Percentiles rank a stretch among this genome's conserved stretches.
Evolutionary conservation across 37 sponge, comb jelly and placozoan species (phyloP).

Genomic region (Diacarnus erythraeanus): DNA sequence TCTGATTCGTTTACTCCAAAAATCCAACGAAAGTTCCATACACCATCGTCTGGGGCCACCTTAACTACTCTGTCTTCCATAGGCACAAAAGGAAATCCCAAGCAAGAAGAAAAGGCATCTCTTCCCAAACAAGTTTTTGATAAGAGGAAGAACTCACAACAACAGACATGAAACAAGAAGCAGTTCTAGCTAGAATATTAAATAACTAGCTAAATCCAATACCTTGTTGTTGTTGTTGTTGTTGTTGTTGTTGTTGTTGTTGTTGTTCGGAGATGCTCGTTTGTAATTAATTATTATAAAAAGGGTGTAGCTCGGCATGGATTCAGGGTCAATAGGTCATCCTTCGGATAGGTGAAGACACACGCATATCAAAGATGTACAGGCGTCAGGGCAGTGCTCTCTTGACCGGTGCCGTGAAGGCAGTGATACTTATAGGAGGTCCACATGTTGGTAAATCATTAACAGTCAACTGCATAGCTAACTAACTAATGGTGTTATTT

Average conservation of each 20-base stretch:
- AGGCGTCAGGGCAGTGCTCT: slow-evolving; percentile 17
- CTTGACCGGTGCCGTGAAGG: slow-evolving; percentile 57
- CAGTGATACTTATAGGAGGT: slow-evolving; percentile 95
- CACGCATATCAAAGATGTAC: too few relatives aligned
- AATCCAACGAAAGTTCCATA: slow-evolving; percentile 50
- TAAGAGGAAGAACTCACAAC: neutral
- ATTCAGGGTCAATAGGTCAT: too few relatives aligned
- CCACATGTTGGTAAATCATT: slow-evolving; percentile 81
- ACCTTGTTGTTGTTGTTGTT: too few relatives aligned
- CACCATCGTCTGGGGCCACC: slow-evolving; percentile 2
- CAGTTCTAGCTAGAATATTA: too few relatives aligned
- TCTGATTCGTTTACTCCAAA: slow-evolving; percentile 67
- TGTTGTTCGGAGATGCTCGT: too few relatives aligned
- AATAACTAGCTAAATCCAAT: too few relatives aligned
- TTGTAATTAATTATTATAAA: too few relatives aligned
- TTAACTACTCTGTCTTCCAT: slow-evolving; percentile 35
- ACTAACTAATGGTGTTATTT: neutral
- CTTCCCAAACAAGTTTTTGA: neutral
- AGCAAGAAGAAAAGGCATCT: neutral
- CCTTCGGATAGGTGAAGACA: too few relatives aligned
- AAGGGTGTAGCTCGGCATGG: too few relatives aligned
- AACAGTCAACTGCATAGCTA: neutral
- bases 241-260: too few relatives aligned
- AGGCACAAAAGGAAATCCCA: neutral
- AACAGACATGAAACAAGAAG: too few relatives aligned